Base-by-base conservation (phyloP, 2,113 vertebrate genomes). In the Notiomystis cincta region DNA sequence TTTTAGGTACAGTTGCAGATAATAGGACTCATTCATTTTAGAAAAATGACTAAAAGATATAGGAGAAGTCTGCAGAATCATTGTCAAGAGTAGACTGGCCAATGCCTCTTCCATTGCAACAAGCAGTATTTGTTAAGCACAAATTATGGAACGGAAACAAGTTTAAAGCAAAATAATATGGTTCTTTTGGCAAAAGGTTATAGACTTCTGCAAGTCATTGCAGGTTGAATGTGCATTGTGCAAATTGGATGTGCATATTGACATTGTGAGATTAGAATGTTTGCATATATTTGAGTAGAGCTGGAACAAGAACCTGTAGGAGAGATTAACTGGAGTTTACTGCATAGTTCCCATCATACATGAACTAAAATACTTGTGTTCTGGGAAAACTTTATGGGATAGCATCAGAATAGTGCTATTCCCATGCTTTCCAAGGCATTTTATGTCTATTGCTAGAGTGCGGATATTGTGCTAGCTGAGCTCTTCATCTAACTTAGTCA, bases 391-490 rank as follows among this genome's bases (percentile, higher is more conserved):
- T 27, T 37, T 47, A 73, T 10, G 5, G 3, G 9, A 33, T n/a
- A 37, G 13, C 33, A 48, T 66, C 25, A 82, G 65, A 78, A 66
- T 31, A 37, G 14, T 27, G 4, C 8, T 86, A 8, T 35, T 76
- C 30, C 58, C 77, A 12, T 4, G 27, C 18, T 81, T 94, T 65
- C 45, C 6, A 57, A 37, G 15, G 14, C 27, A 25, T n/a, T 87
- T 28, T 28, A 31, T 24, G 38, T 31, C 18, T 60, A 3, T 38
- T 87, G 30, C 37, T 60, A 35, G 60, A 87, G 10, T 27, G 7
- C 0, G 0, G 12, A 16, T 71, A 50, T 18, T 42, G 12, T 58
- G 17, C 13, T 57, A 44, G 25, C 17, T 79, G 30, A 2, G 7
- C 12, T 79, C 23, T 75, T 82, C 8, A 40, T 48, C 33, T 17